Base-by-base conservation (phyloP, 2,113 vertebrate genomes). In the Rhadina sibilatrix region DNA sequence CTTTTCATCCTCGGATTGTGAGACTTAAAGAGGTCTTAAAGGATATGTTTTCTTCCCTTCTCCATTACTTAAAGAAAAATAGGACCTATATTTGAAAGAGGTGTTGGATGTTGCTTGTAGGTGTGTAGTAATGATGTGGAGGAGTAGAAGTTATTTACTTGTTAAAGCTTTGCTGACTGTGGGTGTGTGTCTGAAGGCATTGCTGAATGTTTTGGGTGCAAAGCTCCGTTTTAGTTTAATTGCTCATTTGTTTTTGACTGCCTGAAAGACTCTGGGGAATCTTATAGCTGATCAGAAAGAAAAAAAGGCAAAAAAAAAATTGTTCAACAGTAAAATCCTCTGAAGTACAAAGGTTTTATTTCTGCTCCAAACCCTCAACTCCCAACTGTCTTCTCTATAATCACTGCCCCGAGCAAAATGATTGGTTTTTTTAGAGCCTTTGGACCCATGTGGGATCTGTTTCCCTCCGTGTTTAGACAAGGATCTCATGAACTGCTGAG, bases 91-190 rank as follows among this genome's bases (percentile, higher is more conserved):
- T 90, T 72, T 93, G 76, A 87, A 82, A 87, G 79, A 83, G 72
- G 47, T 89, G 83, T 84, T 89, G 74, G 31, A 35, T 90, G 68
- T 78, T 90, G 52, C 72, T 92, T 83, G 76, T 93, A 87, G 76
- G 63, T 96, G 72, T 83, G 30, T 70, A 79, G 79, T 90, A 92
- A 93, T 86, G 89, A 83, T 90, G 56, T 83, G 86, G 92, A 96
- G 93, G 90, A 95, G 92, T 89, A 69, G 24, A 76, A 94, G 71
- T 94, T 93, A 92, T 81, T 94, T 92, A 90, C 83, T 96, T 92
- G 86, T 83, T 93, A 87, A 90, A 81, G 83, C 90, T 95, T 86
- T 88, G 63, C 71, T 95, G 89, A 30, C 83, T 95, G 56, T 5
- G 86, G 80, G 80, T 72, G 72, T 89, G 90, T 87, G 69, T 97